These are phyloP conservation scores for Pitangus sulphuratus DNA, from an alignment of 2,797 vertebrate species.

Conservation along the genomic window DNA sequence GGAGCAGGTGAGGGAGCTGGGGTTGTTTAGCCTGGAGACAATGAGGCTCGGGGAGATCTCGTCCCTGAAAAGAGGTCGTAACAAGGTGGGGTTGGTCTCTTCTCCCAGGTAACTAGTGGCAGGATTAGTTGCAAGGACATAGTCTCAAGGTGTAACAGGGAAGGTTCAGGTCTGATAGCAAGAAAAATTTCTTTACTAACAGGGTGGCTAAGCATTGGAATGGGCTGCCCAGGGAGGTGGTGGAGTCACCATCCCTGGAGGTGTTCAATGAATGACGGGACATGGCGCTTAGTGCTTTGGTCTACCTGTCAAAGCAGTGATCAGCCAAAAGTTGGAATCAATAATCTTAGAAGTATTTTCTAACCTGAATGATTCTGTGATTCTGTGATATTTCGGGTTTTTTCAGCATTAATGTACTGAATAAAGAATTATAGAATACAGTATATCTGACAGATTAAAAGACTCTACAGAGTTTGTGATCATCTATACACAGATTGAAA, in stretches of 20 bases:
- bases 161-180: not conserved
- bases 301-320: not conserved
- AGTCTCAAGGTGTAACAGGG: not conserved
- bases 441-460: not conserved
- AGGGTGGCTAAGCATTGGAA: not conserved
- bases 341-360: not conserved
- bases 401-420: not conserved
- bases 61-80: not conserved
- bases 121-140: rapidly evolving
- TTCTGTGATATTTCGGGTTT: not conserved
- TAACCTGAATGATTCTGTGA: not conserved
- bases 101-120: too few species aligned
- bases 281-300: not conserved
- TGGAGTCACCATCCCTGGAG: not conserved
- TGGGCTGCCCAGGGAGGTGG: not conserved
- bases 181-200: not conserved
- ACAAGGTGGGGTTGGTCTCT: rapidly evolving
- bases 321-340: not conserved
- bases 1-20: not conserved
- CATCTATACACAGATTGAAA: not conserved
- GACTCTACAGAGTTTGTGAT: not conserved
- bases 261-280: not conserved
- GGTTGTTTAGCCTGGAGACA: not conserved
- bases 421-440: not conserved
- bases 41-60: not conserved